Percentiles rank a stretch among this genome's conserved stretches.
Evolutionary conservation across 1,140 invertebrate species (phyloP).

Genomic region (Bombyx mandarina): DNA sequence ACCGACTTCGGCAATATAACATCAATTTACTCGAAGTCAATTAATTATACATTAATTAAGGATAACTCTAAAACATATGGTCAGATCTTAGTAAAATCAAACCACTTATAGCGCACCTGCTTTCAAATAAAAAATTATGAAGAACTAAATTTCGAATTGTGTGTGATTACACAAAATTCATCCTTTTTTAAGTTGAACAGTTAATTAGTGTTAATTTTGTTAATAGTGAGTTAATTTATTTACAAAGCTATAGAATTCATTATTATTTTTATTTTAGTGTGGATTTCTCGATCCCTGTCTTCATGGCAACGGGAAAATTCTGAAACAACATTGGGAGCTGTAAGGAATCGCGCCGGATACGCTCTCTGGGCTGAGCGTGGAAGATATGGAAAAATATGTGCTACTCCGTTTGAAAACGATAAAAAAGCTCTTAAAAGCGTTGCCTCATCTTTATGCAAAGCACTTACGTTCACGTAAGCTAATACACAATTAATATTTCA

Average conservation of each 20-base stretch:
- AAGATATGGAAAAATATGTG: conserved; percentile 83
- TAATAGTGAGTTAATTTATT: not conserved
- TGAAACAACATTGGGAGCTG: conserved; percentile 73
- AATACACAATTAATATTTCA: not conserved
- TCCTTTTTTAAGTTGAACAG: not conserved
- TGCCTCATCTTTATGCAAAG: conserved; percentile 82
- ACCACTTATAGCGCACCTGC: too few species aligned
- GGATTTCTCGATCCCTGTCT: conserved; percentile 78
- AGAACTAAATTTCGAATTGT: too few species aligned
- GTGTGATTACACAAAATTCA: too few species aligned
- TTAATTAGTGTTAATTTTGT: not conserved
- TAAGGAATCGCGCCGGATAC: conserved; percentile 81
- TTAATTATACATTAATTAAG: too few species aligned
- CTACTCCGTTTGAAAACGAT: conserved; percentile 76
- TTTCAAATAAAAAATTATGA: too few species aligned
- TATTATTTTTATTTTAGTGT: conserved; percentile 71
- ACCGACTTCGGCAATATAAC: too few species aligned
- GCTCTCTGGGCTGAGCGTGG: conserved; percentile 88
- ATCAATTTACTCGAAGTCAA: too few species aligned
- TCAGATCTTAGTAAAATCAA: too few species aligned
- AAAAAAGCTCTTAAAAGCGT: conserved; percentile 71
- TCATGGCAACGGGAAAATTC: conserved; percentile 66
- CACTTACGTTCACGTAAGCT: conserved; percentile 81
- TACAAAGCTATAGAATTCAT: conserved; percentile 1
- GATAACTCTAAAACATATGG: too few species aligned